Evolutionary conservation across 1,140 invertebrate genomes (phyloP).

Genomic region (Dysdera silvatica): DNA sequence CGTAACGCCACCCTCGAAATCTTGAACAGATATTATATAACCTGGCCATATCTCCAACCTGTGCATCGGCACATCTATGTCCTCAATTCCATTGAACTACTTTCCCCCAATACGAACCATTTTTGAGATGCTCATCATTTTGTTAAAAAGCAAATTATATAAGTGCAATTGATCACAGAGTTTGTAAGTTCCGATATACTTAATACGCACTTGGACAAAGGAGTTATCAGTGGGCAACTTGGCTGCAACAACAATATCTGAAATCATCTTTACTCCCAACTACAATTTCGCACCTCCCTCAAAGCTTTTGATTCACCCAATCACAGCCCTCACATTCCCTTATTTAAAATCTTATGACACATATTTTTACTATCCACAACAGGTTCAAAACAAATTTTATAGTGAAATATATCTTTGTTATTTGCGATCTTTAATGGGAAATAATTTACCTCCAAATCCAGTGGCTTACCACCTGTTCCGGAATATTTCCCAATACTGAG

Average conservation of each 20-base stretch:
- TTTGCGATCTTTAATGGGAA: constrained; percentile 42
- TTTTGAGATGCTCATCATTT: constrained; percentile 65
- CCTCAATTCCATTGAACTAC: constrained; percentile 64
- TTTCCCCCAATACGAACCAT: constrained; percentile 73
- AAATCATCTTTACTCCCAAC: constrained; percentile 53
- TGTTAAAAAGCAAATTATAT: constrained; percentile 71
- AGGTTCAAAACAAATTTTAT: constrained; percentile 65
- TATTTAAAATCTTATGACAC: constrained; percentile 59
- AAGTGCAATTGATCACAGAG: constrained; percentile 66
- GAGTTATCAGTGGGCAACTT: constrained; percentile 53
- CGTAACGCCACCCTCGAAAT: constrained; percentile 78
- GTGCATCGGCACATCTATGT: constrained; percentile 65
- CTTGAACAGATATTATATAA: constrained; percentile 73
- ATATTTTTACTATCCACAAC: constrained; percentile 60
- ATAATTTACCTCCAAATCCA: constrained; percentile 28
- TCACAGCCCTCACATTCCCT: constrained; percentile 45
- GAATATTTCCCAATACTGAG: background rate
- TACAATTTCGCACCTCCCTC: constrained; percentile 71
- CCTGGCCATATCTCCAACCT: constrained; percentile 82
- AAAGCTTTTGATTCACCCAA: constrained; percentile 58
- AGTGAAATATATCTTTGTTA: constrained; percentile 65
- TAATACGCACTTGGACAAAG: constrained; percentile 54
- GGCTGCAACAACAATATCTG: constrained; percentile 44
- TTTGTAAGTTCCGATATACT: constrained; percentile 56
- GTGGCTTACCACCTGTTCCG: background rate